phyloP scores from a whole-genome alignment of 2,888 invertebrate genomes.

The Platycheirus rosarum region DNA sequence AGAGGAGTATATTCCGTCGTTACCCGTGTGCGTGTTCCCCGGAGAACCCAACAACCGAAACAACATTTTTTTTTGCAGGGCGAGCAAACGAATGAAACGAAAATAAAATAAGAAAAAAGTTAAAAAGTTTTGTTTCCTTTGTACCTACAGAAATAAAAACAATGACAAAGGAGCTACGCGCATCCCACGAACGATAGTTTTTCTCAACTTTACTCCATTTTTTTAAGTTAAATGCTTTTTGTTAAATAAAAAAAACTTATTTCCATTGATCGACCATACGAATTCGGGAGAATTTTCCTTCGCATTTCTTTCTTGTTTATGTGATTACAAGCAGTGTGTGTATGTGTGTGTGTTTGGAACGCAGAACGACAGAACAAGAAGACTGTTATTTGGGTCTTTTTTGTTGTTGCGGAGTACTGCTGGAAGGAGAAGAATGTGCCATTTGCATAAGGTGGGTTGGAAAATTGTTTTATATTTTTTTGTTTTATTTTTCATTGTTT shows the following conservation, averaged over 20 bases:
- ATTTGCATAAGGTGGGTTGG: conserved; percentile 72
- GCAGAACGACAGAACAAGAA: conserved; percentile 45
- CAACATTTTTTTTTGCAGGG: conserved; percentile 49
- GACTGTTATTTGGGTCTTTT: conserved; percentile 51
- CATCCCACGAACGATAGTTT: conserved; percentile 47
- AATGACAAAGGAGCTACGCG: conserved; percentile 68
- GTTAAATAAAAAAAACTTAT: conserved; percentile 26
- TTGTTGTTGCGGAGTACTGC: conserved; percentile 49
- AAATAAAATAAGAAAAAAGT: conserved; percentile 29
- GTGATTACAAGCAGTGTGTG: conserved; percentile 43
- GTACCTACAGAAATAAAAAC: conserved; percentile 55
- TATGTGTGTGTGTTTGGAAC: conserved; percentile 43
- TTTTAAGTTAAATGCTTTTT: conserved; percentile 18
- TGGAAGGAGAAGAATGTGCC: conserved; percentile 60
- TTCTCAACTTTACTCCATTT: neutral
- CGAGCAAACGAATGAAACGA: conserved; percentile 21
- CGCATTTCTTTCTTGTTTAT: conserved; percentile 55
- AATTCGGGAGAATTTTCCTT: conserved; percentile 46
- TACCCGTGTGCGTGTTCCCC: conserved; percentile 24
- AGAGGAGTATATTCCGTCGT: conserved; percentile 16
- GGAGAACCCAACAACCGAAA: conserved; percentile 31
- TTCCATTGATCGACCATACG: conserved; percentile 55
- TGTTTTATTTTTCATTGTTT: conserved; percentile 35
- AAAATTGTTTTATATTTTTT: conserved; percentile 35
- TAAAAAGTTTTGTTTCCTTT: conserved; percentile 49